Base-by-base conservation (phyloP, 2,797 vertebrate species). In the Thalassophryne amazonica region DNA sequence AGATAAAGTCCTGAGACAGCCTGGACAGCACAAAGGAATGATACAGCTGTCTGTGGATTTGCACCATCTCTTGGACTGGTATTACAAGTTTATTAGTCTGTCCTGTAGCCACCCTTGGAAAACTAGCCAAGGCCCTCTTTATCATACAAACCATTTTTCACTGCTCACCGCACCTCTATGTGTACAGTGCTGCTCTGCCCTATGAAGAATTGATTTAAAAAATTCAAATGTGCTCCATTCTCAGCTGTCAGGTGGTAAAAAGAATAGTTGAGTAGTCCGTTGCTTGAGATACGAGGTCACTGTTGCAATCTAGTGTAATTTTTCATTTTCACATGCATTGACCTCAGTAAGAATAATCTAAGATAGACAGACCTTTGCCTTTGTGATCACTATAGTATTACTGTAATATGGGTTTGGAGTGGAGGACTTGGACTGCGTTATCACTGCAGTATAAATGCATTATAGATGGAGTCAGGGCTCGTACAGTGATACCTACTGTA, bases 231-330 rank as follows among this genome's bases (percentile, higher is more conserved):
- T 30, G 12, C 16, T 51, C 31, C 21, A 35, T 69, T 53, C 53
- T 49, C 42, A 55, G 52, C 45, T 64, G 71, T 60, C 60, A 58
- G 49, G 9, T 3, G 3, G 25, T 54, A 60, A 57, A 53, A 60
- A 24, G 52, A 66, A 68, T 46, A 50, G 20, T 39, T 38, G 51
- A 69, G 62, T 35, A 30, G 18, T 52, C 10, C 4, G 35, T 49
- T 58, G 43, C 52, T 17, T 80, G 61, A 74, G 56, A 60, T 71
- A 74, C 60, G 72, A 75, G 77, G 79, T 80, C 62, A 50, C 42
- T 50, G 52, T 69, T 12, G 52, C 68, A 72, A 72, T 68, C 64
- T 54, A 62, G 47, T 52, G 66, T 63, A 70, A 74, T 57, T 69
- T 52, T 30, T 59, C 46, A 52, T 31, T 45, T 56, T 22, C 18